phyloP scores from a whole-genome alignment of 2,888 invertebrate species.

The Marasmarcha lunaedactyla region DNA sequence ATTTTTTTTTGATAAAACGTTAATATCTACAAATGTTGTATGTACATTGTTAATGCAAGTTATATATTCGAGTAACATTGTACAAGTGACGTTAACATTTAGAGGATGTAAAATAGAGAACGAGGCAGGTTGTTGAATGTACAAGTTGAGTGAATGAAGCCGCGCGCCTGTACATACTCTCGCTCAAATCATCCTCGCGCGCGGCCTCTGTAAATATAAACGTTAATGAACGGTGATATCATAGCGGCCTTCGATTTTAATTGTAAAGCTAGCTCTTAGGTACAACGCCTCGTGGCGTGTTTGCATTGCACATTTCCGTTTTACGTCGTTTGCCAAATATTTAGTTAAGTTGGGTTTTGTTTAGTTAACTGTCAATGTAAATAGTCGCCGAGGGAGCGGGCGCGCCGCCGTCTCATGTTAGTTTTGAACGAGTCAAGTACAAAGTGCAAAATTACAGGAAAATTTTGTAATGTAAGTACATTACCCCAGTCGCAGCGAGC shows the following conservation, averaged over 20 bases:
- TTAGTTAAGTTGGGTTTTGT: conserved; percentile 32
- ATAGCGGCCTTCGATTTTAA: conserved; percentile 69
- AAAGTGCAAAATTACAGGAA: conserved; percentile 28
- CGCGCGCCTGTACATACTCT: conserved; percentile 35
- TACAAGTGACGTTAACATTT: too few species aligned
- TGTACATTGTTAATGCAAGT: too few species aligned
- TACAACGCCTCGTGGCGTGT: conserved; percentile 12
- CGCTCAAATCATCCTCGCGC: conserved; percentile 23
- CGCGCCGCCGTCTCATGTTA: conserved; percentile 27
- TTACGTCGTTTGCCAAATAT: conserved; percentile 53
- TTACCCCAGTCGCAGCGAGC: conserved; percentile 22
- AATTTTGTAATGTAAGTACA: conserved; percentile 25
- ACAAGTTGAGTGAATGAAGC: conserved; percentile 9
- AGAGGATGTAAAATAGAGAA: too few species aligned
- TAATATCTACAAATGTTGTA: too few species aligned
- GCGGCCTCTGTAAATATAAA: conserved; percentile 45
- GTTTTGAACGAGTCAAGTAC: conserved; percentile 35
- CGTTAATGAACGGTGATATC: conserved; percentile 66
- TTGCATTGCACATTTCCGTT: conserved; percentile 37
- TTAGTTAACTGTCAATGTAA: conserved; percentile 44
- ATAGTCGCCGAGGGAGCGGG: conserved; percentile 34
- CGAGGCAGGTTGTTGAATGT: too few species aligned
- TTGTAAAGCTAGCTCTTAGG: conserved; percentile 65
- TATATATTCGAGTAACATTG: too few species aligned
- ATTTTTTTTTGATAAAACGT: too few species aligned